These are phyloP conservation scores for Engystomops pustulosus DNA, from an alignment of 2,113 vertebrate species.

Conservation along the genomic window DNA sequence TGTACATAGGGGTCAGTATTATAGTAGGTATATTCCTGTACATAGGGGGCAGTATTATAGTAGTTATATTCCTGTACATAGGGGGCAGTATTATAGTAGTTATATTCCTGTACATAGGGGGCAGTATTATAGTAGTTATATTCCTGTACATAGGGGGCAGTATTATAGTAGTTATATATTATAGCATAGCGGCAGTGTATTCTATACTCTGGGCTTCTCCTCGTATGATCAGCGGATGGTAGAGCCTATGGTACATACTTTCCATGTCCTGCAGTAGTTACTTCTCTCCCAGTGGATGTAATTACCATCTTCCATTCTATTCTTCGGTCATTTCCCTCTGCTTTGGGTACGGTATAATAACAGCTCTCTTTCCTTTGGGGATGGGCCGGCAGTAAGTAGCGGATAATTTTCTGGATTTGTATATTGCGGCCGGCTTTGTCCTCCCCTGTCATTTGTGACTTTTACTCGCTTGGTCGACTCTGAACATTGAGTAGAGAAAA, in stretches of 20 bases:
- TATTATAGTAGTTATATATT: no score
- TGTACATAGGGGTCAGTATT: no score
- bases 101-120: no score
- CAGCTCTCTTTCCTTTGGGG: not conserved
- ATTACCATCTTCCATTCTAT: not conserved
- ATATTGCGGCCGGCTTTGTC: not conserved
- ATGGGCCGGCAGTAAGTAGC: not conserved
- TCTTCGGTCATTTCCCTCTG: not conserved
- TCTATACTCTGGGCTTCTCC: not conserved
- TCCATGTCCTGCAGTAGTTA: not conserved
- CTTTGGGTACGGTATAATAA: not conserved
- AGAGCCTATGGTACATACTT: not conserved
- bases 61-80: no score
- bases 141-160: no score
- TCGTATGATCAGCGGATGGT: not conserved
- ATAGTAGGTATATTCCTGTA: no score
- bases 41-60: no score
- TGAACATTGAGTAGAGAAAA: not conserved
- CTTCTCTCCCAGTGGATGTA: not conserved
- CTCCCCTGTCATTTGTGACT: not conserved
- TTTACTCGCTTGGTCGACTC: not conserved
- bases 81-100: no score
- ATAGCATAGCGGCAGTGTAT: no score
- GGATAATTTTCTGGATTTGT: not conserved
- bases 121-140: no score